Percentiles rank a stretch among this genome's conserved stretches.
phyloP scores from a whole-genome alignment of 2,888 invertebrate species.

The Cheilosia soror region DNA sequence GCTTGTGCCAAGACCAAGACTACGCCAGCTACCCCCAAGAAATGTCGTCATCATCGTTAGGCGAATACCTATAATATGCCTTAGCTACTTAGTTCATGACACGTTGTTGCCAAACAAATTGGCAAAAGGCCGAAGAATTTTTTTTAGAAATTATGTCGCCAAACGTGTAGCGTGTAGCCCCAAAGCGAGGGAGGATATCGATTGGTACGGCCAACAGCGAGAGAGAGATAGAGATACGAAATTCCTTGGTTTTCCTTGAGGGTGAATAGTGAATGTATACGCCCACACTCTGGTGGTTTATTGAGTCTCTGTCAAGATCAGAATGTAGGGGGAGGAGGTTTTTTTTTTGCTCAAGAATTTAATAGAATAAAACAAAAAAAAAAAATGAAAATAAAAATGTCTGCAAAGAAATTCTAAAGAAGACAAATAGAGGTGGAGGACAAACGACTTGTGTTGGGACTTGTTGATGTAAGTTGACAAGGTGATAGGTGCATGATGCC shows the following conservation, averaged over 20 bases:
- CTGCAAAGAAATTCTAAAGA: background rate
- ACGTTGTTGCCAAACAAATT: background rate
- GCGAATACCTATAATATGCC: background rate
- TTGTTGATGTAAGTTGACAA: constrained; percentile 25
- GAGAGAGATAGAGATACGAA: background rate
- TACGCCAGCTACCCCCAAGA: background rate
- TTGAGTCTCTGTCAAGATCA: constrained; percentile 26
- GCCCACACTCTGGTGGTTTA: background rate
- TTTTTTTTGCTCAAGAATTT: background rate
- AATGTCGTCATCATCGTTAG: constrained; percentile 4
- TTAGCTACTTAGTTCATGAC: background rate
- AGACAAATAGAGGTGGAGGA: constrained; percentile 18
- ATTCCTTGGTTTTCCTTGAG: constrained; percentile 17
- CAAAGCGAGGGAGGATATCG: constrained; percentile 4
- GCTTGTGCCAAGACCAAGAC: no score
- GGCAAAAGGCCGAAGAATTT: constrained; percentile 30
- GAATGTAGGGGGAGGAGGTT: background rate
- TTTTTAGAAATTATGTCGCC: constrained; percentile 31
- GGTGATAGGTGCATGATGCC: constrained; percentile 6
- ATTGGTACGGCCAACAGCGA: background rate
- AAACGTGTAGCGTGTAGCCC: constrained; percentile 4
- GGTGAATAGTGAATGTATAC: constrained; percentile 1
- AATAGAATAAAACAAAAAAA: background rate
- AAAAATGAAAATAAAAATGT: background rate
- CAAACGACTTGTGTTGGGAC: constrained; percentile 6